Evolutionary conservation across 2,113 vertebrate genomes (phyloP).

Genomic region (Corythaeola cristata): DNA sequence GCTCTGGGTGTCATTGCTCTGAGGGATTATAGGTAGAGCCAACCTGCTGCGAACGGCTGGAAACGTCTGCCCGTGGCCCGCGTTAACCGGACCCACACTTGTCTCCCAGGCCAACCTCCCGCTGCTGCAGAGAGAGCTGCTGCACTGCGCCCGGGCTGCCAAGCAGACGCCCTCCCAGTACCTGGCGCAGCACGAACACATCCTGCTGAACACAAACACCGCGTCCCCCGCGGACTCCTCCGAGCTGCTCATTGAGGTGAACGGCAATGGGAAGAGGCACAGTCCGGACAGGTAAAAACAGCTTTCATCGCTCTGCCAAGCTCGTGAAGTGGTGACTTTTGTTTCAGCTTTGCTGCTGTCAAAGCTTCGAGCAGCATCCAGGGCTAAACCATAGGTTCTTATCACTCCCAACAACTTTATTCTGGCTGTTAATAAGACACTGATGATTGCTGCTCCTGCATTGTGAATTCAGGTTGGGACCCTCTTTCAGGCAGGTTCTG

Average conservation of each 20-base stretch:
- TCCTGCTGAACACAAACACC: slow-evolving; percentile 91
- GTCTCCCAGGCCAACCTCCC: slow-evolving; percentile 91
- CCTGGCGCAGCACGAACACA: slow-evolving; percentile 95
- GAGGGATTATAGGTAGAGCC: background rate
- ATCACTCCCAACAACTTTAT: rapidly evolving
- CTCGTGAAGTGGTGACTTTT: background rate
- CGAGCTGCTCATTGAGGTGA: slow-evolving; percentile 91
- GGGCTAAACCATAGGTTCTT: background rate
- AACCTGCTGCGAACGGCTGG: background rate
- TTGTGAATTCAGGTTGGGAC: background rate
- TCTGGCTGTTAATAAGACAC: background rate
- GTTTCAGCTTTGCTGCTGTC: background rate
- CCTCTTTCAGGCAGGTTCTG: background rate
- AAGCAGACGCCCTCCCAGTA: slow-evolving; percentile 99
- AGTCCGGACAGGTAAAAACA: slow-evolving; percentile 87
- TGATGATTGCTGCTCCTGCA: background rate
- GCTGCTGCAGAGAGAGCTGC: slow-evolving; percentile 92
- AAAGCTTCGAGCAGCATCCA: background rate
- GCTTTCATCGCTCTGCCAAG: rapidly evolving
- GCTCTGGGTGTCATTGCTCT: background rate
- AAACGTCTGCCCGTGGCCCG: background rate
- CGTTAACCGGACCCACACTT: background rate
- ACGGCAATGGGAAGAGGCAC: slow-evolving; percentile 87
- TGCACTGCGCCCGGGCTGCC: slow-evolving; percentile 95
- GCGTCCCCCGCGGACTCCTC: slow-evolving; percentile 90